Percentiles rank a stretch among this genome's conserved stretches.
Conservation (phyloP, 2,113 vertebrate genomes). For the Pyxicephalus adspersus region DNA sequence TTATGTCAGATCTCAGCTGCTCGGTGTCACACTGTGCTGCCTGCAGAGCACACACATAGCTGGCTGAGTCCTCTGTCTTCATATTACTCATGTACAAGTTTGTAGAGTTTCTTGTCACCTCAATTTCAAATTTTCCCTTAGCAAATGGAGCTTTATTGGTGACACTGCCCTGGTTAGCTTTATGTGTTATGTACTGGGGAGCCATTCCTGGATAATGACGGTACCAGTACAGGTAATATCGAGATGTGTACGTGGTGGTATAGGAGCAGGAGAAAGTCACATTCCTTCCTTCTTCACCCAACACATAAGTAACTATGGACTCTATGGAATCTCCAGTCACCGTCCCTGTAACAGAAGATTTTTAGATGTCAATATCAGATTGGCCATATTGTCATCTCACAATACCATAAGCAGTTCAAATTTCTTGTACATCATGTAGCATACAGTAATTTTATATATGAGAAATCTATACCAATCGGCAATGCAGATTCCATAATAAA, state of each 20-base stretch:
- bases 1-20: constrained; percentile 15
- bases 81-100: constrained; percentile 12
- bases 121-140: not conserved
- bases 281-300: not conserved
- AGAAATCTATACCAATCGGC: too few species aligned
- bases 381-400: too few species aligned
- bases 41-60: not conserved
- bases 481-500: too few species aligned
- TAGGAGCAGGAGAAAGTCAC: constrained; percentile 20
- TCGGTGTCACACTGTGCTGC: not conserved
- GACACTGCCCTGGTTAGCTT: not conserved
- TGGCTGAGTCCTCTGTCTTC: constrained; percentile 25
- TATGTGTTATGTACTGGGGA: constrained; percentile 6
- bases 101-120: constrained; percentile 16
- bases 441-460: too few species aligned
- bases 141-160: not conserved
- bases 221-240: constrained; percentile 15
- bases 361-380: too few species aligned
- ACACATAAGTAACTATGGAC: not conserved
- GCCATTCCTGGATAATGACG: not conserved
- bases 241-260: not conserved
- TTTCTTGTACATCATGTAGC: too few species aligned
- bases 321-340: not conserved
- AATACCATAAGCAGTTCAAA: too few species aligned
- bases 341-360: not conserved